Conservation (phyloP, 2,888 invertebrate species). For the Mimas tiliae region DNA sequence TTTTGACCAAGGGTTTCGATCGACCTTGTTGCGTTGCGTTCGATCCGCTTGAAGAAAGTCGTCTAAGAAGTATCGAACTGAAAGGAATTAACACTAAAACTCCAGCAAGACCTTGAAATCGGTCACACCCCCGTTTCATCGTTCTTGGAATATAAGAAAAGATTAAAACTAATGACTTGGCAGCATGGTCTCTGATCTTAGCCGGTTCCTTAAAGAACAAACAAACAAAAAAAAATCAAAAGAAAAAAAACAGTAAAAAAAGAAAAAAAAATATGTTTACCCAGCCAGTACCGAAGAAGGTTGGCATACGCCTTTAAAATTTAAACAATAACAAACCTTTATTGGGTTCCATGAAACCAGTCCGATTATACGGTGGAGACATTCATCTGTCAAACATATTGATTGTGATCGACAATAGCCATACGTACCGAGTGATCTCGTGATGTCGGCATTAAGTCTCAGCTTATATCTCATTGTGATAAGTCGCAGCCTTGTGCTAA, state of each 20-base stretch:
- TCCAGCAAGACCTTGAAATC: no score
- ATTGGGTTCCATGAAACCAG: neutral
- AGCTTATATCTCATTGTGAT: conserved; percentile 46
- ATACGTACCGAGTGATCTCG: conserved; percentile 36
- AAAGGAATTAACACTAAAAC: no score
- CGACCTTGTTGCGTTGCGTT: no score
- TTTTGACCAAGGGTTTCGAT: no score
- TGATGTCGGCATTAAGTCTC: conserved; percentile 46
- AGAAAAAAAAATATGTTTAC: neutral
- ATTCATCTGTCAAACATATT: conserved; percentile 23
- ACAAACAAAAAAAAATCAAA: no score
- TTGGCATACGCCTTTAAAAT: neutral
- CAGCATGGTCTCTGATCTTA: no score
- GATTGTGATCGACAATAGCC: conserved; percentile 22
- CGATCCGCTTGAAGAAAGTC: no score
- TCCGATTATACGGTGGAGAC: conserved; percentile 13
- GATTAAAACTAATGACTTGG: no score
- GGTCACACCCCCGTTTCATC: no score
- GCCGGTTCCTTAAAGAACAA: no score
- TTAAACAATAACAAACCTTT: neutral
- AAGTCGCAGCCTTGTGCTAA: conserved; percentile 65
- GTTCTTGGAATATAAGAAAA: no score
- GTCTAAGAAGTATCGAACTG: no score
- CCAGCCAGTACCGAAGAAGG: neutral
- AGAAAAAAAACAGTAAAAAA: neutral